Evolutionary conservation across 2,888 invertebrate genomes (phyloP).

Genomic region (Bombylius major): DNA sequence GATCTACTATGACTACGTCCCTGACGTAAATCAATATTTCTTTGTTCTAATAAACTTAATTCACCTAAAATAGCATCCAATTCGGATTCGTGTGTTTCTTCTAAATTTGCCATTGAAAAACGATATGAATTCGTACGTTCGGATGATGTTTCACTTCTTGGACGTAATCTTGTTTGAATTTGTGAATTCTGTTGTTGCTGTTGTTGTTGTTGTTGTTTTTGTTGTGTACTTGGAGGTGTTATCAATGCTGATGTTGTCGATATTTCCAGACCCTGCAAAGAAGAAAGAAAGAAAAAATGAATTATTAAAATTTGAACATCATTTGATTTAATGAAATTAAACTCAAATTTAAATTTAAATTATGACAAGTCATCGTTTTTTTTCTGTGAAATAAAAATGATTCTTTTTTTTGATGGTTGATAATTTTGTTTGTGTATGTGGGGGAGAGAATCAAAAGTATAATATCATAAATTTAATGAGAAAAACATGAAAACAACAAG

Average conservation of each 20-base stretch:
- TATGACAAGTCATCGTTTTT: no score
- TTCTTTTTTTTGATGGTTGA: no score
- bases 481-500: no score
- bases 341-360: no score
- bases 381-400: no score
- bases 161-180: slow-evolving; percentile 11
- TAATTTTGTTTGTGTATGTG: no score
- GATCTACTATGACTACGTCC: slow-evolving; percentile 28
- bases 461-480: no score
- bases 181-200: neutral
- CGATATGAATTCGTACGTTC: slow-evolving; percentile 73
- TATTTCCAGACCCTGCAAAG: slow-evolving; percentile 14
- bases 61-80: slow-evolving; percentile 94
- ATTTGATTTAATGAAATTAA: no score
- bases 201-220: neutral
- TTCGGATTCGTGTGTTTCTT: slow-evolving; percentile 93
- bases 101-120: slow-evolving; percentile 91
- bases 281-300: neutral
- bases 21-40: slow-evolving; percentile 32
- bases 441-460: no score
- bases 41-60: slow-evolving; percentile 77
- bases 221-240: neutral
- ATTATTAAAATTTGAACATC: no score
- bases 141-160: slow-evolving; percentile 16
- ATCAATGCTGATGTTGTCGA: slow-evolving; percentile 12